Evolutionary conservation across 2,797 vertebrate species (phyloP).

Genomic region (Tapera naevia): DNA sequence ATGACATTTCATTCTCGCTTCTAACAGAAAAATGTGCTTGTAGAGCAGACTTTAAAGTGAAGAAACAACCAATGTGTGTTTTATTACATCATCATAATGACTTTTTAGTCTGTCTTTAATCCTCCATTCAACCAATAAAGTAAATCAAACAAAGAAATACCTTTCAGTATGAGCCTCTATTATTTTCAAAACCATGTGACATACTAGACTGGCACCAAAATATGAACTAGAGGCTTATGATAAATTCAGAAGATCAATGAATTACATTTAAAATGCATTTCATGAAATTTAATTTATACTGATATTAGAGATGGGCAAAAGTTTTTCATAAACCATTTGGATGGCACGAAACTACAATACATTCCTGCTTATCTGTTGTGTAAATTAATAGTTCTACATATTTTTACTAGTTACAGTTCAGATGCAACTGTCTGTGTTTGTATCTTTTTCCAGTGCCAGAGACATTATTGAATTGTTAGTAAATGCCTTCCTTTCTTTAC

Average conservation of each 20-base stretch:
- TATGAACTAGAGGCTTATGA: slow-evolving; percentile 20
- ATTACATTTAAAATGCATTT: slow-evolving; percentile 24
- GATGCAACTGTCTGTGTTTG: neutral
- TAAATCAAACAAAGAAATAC: slow-evolving; percentile 41
- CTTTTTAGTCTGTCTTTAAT: slow-evolving; percentile 32
- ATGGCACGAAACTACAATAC: neutral
- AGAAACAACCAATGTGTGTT: neutral
- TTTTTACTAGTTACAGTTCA: neutral
- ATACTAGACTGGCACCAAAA: slow-evolving; percentile 39
- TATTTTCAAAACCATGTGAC: neutral
- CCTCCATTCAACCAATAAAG: slow-evolving; percentile 24
- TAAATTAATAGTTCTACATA: neutral
- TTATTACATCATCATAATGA: neutral
- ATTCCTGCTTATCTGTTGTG: neutral
- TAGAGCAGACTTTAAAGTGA: slow-evolving; percentile 20
- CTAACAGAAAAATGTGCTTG: neutral
- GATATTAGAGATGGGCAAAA: neutral
- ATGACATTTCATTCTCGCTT: slow-evolving; percentile 27
- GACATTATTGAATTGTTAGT: neutral
- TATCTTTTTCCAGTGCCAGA: neutral
- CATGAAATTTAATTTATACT: slow-evolving; percentile 27
- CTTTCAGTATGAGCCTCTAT: neutral
- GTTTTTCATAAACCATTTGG: neutral
- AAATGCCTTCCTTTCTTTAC: neutral
- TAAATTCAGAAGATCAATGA: slow-evolving; percentile 46